These are phyloP conservation scores for Diprion similis DNA, from an alignment of 1,140 invertebrate species.

Conservation along the genomic window DNA sequence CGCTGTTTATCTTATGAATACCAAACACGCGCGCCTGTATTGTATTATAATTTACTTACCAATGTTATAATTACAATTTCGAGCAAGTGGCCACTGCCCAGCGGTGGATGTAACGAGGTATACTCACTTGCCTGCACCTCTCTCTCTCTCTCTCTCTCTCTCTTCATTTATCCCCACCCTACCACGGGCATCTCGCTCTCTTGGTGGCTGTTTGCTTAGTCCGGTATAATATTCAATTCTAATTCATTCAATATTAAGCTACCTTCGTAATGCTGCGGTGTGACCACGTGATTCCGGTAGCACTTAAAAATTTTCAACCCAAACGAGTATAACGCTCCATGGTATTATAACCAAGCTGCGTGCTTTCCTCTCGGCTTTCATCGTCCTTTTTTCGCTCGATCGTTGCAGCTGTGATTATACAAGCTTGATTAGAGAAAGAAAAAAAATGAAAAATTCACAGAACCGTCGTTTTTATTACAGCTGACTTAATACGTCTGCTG, in stretches of 20 bases:
- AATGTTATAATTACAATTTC: slow-evolving; percentile 62
- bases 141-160: slow-evolving; percentile 22
- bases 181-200: slow-evolving; percentile 27
- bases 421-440: background rate
- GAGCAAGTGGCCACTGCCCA: slow-evolving; percentile 38
- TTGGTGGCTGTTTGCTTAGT: slow-evolving; percentile 51
- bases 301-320: background rate
- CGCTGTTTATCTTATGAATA: slow-evolving; percentile 60
- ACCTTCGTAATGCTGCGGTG: slow-evolving; percentile 23
- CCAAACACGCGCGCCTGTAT: slow-evolving; percentile 53
- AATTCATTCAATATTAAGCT: slow-evolving; percentile 57
- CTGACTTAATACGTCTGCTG: background rate
- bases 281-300: background rate
- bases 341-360: background rate
- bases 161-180: slow-evolving; percentile 33
- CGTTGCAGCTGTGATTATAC: background rate
- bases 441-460: background rate
- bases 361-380: background rate
- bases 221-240: slow-evolving; percentile 60
- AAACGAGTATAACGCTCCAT: background rate
- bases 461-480: background rate
- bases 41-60: slow-evolving; percentile 64
- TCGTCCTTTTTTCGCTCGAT: background rate
- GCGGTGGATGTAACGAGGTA: slow-evolving; percentile 4
- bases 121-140: slow-evolving; percentile 32